Conservation (phyloP, 1,140 invertebrate species). For the Phymorhynchus buccinoides region DNA sequence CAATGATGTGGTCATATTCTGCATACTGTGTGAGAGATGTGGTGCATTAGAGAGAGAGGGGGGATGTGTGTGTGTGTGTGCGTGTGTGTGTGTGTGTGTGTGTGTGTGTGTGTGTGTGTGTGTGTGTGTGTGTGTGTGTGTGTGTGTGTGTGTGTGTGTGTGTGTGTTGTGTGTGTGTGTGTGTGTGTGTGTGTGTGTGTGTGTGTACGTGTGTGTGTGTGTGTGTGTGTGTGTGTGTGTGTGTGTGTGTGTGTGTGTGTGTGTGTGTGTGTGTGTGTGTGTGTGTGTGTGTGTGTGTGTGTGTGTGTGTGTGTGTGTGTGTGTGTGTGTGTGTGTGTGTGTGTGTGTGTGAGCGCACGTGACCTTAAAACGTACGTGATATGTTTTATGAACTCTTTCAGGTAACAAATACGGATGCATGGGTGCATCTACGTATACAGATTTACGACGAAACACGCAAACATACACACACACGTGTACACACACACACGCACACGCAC, state of each 20-base stretch:
- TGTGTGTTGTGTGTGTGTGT: too few relatives aligned
- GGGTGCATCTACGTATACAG: too few relatives aligned
- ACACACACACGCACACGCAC: background rate
- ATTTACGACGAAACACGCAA: too few relatives aligned
- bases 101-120: background rate
- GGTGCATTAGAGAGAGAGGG: background rate
- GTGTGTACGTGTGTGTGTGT: background rate
- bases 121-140: background rate
- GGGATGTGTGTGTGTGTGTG: background rate
- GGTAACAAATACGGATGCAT: too few relatives aligned
- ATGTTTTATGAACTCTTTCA: too few relatives aligned
- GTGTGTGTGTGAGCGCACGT: conserved; percentile 15
- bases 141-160: background rate
- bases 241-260: background rate
- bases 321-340: background rate
- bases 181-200: background rate
- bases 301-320: background rate
- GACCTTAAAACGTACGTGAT: too few relatives aligned
- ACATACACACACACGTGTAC: background rate
- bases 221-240: background rate
- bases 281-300: conserved; percentile 18
- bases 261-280: background rate
- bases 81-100: background rate
- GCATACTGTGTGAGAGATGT: background rate
- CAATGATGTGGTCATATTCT: background rate